A percentile compares a stretch with the other conserved stretches of the same genome.
Conservation (phyloP, 2,113 vertebrate species). For the Hypocryptadius cinnamomeus region DNA sequence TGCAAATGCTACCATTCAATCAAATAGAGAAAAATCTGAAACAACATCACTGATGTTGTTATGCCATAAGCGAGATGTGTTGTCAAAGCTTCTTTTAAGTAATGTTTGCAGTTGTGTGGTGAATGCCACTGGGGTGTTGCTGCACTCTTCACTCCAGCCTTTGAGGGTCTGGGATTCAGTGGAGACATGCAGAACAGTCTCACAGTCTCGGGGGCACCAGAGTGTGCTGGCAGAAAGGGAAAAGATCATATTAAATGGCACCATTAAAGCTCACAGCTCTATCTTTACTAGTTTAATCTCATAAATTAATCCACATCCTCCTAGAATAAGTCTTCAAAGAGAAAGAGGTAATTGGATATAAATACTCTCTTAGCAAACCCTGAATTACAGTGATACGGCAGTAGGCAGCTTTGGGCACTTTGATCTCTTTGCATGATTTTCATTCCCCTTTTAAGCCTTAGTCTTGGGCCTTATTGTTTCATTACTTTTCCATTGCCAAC, state of each 20-base stretch:
- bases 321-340: conserved; percentile 46
- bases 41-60: background rate
- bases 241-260: conserved; percentile 32
- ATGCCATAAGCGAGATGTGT: background rate
- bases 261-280: background rate
- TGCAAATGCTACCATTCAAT: background rate
- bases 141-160: background rate
- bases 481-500: background rate
- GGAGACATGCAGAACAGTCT: background rate
- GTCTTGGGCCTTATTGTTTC: background rate
- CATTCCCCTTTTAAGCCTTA: background rate
- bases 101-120: background rate
- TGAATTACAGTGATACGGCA: background rate
- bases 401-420: conserved; percentile 3
- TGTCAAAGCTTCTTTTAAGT: background rate
- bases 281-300: conserved; percentile 53
- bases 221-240: conserved; percentile 1
- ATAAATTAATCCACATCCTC: conserved; percentile 51
- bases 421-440: conserved; percentile 4
- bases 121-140: background rate
- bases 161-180: background rate
- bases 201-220: background rate
- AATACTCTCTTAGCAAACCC: background rate
- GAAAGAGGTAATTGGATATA: conserved; percentile 28
- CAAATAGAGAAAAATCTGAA: background rate